phyloP scores from a whole-genome alignment of 2,888 invertebrate species.

The Hermaeophaga mercurialis region DNA sequence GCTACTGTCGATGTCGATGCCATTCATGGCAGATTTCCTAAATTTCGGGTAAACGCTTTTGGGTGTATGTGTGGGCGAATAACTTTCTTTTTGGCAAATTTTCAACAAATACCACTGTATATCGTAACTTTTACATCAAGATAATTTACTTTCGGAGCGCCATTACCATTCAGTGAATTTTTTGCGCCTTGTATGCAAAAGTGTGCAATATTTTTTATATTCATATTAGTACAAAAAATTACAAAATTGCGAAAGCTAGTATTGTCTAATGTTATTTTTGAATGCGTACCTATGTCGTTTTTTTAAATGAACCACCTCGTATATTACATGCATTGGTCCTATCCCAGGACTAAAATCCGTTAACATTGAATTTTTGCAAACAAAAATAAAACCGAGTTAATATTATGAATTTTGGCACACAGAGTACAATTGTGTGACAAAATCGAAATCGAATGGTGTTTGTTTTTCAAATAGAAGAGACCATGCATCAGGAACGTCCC shows the following conservation, averaged over 20 bases:
- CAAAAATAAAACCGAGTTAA: constrained; percentile 3
- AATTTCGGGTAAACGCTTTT: constrained; percentile 14
- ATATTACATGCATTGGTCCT: no score
- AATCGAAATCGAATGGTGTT: constrained; percentile 25
- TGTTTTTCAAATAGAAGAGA: constrained; percentile 28
- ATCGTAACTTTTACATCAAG: neutral
- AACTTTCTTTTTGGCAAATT: constrained; percentile 16
- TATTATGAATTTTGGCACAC: constrained; percentile 16
- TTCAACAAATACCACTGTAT: neutral
- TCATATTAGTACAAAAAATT: no score
- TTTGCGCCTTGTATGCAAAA: no score
- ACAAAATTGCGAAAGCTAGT: no score
- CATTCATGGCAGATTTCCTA: constrained; percentile 38
- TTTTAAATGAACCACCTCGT: no score
- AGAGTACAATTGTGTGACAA: constrained; percentile 15
- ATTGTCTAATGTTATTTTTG: no score
- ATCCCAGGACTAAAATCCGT: no score
- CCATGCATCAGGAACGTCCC: constrained; percentile 26
- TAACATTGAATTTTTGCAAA: constrained; percentile 3
- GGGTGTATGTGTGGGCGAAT: neutral
- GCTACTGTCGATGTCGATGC: constrained; percentile 22
- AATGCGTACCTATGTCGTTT: no score
- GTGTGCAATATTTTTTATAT: no score
- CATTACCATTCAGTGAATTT: no score
- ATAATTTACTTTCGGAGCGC: no score